phyloP scores from a whole-genome alignment of 2,797 vertebrate species.

The Tympanoctomys barrerae region DNA sequence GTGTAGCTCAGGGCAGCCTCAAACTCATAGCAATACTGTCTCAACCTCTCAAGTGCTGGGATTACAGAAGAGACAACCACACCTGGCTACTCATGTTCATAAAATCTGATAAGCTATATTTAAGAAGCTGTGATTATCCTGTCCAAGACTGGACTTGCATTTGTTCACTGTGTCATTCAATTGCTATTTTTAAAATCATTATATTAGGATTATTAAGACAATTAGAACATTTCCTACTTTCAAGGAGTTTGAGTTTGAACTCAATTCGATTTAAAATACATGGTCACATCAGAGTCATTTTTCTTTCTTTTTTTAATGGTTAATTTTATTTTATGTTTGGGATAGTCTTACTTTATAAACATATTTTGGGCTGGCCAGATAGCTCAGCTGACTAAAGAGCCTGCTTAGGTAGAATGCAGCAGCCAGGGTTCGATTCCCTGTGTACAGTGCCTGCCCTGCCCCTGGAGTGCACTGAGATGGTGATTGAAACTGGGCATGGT shows the following conservation, averaged over 20 bases:
- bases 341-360: neutral
- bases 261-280: conserved; percentile 17
- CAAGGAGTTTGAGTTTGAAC: neutral
- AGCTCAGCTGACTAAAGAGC: no score
- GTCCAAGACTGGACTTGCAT: neutral
- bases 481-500: no score
- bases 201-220: conserved; percentile 42
- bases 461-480: no score
- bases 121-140: neutral
- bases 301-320: neutral
- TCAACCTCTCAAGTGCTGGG: neutral
- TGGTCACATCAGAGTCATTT: neutral
- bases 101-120: conserved; percentile 33
- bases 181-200: conserved; percentile 3
- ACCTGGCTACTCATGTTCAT: neutral
- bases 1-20: neutral
- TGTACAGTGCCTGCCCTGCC: no score
- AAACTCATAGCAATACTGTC: neutral
- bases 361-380: neutral
- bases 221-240: conserved; percentile 23
- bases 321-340: neutral
- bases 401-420: no score
- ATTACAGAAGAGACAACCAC: neutral
- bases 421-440: no score
- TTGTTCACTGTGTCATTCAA: neutral